Evolutionary conservation across 2,888 invertebrate species (phyloP), one percentile per base, ranked within the genome.

Genomic region (Bellardia pandia): DNA sequence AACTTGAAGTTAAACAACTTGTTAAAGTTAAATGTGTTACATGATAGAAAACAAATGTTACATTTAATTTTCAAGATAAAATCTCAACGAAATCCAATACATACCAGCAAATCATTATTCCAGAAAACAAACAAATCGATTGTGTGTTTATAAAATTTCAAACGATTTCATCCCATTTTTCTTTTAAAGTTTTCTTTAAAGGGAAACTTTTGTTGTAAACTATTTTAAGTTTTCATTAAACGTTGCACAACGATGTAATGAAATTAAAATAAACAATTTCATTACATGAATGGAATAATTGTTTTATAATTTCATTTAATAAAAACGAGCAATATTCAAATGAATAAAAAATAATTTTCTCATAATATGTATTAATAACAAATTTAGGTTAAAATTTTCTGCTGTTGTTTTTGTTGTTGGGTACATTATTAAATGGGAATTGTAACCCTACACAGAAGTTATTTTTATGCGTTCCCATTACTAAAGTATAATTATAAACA

Each of bases 401-500:
- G 53, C 40, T 30, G 9, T 13, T 45, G 45, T 45, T 45, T 11
- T 51, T 30, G 9, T 13, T 45, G 45, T 45, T 45, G 45, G 48
- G 13, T 51, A 62, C 58, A 74, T 66, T 48, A 23, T n/a, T 23
- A 23, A 45, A 76, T 58, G 64, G 37, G 62, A 81, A 81, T 68
- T 74, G 37, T 78, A 72, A 74, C 74, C 77, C 81, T 82, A 86
- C 66, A 78, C 72, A 81, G 9, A 71, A 68, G 42, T 30, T 86
- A 86, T 83, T 79, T 86, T 86, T 86, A 83, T 30, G 83, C 79
- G 86, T 75, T 86, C 86, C 83, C 86, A 86, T 86, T 86, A 83
- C 64, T 16, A 83, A 86, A 86, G 71, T 75, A 83, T 33, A 11
- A n/a, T n/a, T 14, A 16, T n/a, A 40, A 8, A 37, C 16, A 11